These are phyloP conservation scores for Tachina lurida DNA, from an alignment of 2,888 invertebrate genomes.

Conservation along the genomic window DNA sequence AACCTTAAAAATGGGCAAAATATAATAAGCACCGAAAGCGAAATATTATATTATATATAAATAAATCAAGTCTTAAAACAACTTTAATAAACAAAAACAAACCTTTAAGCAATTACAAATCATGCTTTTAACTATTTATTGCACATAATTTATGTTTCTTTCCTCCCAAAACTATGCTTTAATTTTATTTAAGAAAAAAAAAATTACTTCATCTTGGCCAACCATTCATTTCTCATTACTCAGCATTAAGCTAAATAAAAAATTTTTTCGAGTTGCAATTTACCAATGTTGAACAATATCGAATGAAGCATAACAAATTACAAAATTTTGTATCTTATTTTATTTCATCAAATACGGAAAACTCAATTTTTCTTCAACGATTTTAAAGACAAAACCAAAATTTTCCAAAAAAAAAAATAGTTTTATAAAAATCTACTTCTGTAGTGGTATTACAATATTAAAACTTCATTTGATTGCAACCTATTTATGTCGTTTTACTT, in stretches of 20 bases:
- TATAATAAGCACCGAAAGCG: too few species aligned
- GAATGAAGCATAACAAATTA: constrained; percentile 66
- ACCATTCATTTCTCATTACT: not conserved
- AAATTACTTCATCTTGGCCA: not conserved
- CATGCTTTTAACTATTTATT: too few species aligned
- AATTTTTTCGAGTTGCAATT: constrained; percentile 32
- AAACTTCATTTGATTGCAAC: constrained; percentile 70
- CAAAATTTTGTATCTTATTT: constrained; percentile 22
- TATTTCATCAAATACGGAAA: constrained; percentile 18
- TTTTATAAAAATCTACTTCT: not conserved
- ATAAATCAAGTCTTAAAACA: too few species aligned
- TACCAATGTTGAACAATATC: constrained; percentile 47
- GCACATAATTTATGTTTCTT: not conserved
- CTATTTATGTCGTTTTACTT: constrained; percentile 68
- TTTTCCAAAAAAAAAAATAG: constrained; percentile 1
- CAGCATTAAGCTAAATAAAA: not conserved
- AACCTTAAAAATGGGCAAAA: too few species aligned
- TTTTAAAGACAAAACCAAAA: constrained; percentile 51
- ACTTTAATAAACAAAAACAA: too few species aligned
- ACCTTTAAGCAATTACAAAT: too few species aligned
- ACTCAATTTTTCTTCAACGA: constrained; percentile 44
- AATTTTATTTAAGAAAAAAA: constrained; percentile 1
- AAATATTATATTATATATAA: too few species aligned
- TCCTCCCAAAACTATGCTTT: not conserved
- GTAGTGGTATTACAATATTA: constrained; percentile 61